Evolutionary conservation across 2,888 invertebrate genomes (phyloP), one percentile per base, ranked within the genome.

Genomic region (Zele albiditarsus): DNA sequence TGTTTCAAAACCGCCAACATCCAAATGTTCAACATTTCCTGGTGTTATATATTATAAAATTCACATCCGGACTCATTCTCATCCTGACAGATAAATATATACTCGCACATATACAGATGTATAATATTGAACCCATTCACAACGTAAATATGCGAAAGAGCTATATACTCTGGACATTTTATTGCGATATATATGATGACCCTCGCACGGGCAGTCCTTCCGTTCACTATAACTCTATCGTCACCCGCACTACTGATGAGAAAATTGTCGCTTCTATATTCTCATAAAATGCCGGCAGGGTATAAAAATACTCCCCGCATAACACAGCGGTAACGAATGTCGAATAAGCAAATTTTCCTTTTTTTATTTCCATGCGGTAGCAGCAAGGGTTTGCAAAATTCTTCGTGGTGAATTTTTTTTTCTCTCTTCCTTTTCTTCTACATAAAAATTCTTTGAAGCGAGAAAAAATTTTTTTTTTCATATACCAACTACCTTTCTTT

Each of bases 21-120:
- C 60, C 58, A 68, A 73, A 58, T 58, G 57, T 58, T 77, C 69
- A 46, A 46, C 46, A 46, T 46, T 63, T 65, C 62, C 63, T 71
- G 77, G 53, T 77, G 75, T 83, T 78, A 70, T 78, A 81, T 82
- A 85, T 86, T 84, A 83, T 80, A 79, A 81, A 83, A 83, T 84
- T 84, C 83, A 84, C 81, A 66, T 69, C 57, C 28, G 68, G 20
- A 28, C 27, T 20, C 14, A 12, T 27, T 38, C 42, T 25, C 38
- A 8, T 23, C 38, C 14, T 60, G 20, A 38, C 25, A n/a, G 46
- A n/a, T 14, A 46, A 16, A 46, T 46, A 14, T 16, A 46, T 46
- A 38, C 8, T 0, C 8, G 2, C 12, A 38, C 38, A 38, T 38
- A 38, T 38, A 4, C 10, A 38, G 3, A 38, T 38, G 10, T 38